Percentiles rank a stretch among this genome's conserved stretches.
phyloP scores from a whole-genome alignment of 2,797 vertebrate species.

The Acanthurus lineatus region DNA sequence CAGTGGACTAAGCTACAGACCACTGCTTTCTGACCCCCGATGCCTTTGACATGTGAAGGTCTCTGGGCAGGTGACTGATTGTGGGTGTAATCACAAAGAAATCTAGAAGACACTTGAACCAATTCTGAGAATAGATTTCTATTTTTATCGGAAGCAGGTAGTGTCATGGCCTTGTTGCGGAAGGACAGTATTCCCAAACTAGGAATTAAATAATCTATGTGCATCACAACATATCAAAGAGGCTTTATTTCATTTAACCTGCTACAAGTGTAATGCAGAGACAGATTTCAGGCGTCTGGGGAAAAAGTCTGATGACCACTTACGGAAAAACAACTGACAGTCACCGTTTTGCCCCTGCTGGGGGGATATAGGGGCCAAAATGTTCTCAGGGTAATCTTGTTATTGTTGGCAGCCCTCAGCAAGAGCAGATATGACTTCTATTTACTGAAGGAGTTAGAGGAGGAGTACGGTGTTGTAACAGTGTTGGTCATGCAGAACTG shows the following conservation, averaged over 20 bases:
- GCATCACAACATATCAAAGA: neutral
- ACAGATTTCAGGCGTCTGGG: constrained; percentile 1
- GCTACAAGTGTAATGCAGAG: constrained; percentile 1
- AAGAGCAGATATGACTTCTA: constrained; percentile 52
- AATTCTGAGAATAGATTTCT: constrained; percentile 53
- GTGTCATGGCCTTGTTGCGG: constrained; percentile 15
- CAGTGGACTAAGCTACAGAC: neutral
- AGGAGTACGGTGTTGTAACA: constrained; percentile 23
- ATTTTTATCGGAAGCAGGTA: constrained; percentile 46
- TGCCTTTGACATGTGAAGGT: constrained; percentile 22
- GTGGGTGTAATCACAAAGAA: constrained; percentile 32
- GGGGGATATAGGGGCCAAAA: constrained; percentile 40
- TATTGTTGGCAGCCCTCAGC: constrained; percentile 64
- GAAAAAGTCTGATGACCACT: constrained; percentile 40
- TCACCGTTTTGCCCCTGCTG: neutral
- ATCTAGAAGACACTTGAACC: constrained; percentile 45
- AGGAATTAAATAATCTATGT: neutral
- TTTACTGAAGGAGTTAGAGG: constrained; percentile 52
- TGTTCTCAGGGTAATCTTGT: constrained; percentile 66
- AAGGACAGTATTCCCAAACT: constrained; percentile 1
- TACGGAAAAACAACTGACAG: constrained; percentile 34
- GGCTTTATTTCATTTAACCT: neutral
- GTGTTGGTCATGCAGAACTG: constrained; percentile 53
- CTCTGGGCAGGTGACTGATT: constrained; percentile 10
- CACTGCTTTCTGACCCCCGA: constrained; percentile 18